phyloP scores from a whole-genome alignment of 2,797 vertebrate genomes.

The Clarias fuscus region DNA sequence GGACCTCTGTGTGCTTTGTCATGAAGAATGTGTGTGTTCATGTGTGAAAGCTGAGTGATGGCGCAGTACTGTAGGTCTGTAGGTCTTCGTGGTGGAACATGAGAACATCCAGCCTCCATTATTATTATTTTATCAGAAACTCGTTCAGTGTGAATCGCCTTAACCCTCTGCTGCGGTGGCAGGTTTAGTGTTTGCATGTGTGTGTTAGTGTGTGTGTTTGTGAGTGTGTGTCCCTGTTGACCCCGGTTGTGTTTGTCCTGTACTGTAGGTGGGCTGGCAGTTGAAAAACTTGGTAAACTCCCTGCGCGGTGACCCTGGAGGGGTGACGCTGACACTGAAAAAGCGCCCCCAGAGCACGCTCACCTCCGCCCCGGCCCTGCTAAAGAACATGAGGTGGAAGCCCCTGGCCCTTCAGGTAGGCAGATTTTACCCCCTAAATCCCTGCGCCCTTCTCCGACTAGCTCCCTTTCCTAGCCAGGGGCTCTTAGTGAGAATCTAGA shows the following conservation, averaged over 20 bases:
- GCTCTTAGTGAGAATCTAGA: conserved; percentile 11
- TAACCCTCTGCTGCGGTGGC: not conserved
- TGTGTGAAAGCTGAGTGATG: not conserved
- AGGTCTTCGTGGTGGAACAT: not conserved
- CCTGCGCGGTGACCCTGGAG: conserved; percentile 84
- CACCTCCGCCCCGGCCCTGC: conserved; percentile 85
- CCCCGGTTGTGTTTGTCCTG: conserved; percentile 37
- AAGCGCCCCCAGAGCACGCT: conserved; percentile 90
- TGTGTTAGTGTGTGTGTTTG: conserved; percentile 39
- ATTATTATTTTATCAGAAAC: not conserved
- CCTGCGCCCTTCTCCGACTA: conserved; percentile 2
- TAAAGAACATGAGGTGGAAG: conserved; percentile 93
- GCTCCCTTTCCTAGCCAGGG: not conserved
- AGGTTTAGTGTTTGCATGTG: not conserved
- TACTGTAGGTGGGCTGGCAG: conserved; percentile 89
- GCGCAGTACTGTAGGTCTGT: not conserved
- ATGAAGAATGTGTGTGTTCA: not conserved
- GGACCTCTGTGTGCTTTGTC: no score
- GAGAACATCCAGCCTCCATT: not conserved
- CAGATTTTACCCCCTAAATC: conserved; percentile 33
- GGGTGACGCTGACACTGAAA: conserved; percentile 88
- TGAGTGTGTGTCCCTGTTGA: conserved; percentile 43
- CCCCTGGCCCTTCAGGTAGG: conserved; percentile 87
- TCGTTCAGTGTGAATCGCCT: not conserved
- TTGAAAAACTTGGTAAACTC: conserved; percentile 89